Base-by-base conservation (phyloP, 1,140 invertebrate genomes). In the Brachionus paranguensis region DNA sequence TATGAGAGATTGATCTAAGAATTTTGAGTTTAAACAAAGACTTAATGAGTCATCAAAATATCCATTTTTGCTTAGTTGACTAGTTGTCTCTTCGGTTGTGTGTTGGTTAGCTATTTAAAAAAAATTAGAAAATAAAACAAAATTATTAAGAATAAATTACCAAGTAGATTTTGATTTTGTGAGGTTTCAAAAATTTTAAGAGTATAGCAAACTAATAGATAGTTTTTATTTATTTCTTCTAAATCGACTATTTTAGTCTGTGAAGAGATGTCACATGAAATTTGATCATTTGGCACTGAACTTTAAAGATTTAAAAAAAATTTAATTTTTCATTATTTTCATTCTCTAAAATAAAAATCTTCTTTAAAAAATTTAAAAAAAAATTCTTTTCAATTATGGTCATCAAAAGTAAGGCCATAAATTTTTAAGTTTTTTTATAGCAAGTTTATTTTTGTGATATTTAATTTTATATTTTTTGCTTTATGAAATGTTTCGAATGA, bases 201-300 rank as follows among this genome's bases (percentile, higher is more conserved):
- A 10, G 60, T 64, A 55, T 41, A 64, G 45, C 41, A 29, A 20
- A 79, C 60, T 20, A 55, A 14, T 4, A 79, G 29, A 43, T 55
- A 79, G 24, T 60, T 60, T 79, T 33, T 79, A 43, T 79, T 79
- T 79, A 79, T 79, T 65, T 79, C 78, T 8, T 79, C 78, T 65
- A 27, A 29, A 79, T 65, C 60, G 11, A 79, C 37, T n/a, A 79
- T 64, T 33, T 55, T 37, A 10, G 14, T 24, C 47, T 74, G 17
- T 45, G n/a, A n/a, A n/a, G n/a, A n/a, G n/a, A n/a, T n/a, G n/a
- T n/a, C n/a, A n/a, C n/a, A n/a, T n/a, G n/a, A n/a, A n/a, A 11
- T 37, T 17, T 7, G 64, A 29, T 65, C 24, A 29, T 29, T 37
- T 65, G 11, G 50, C 5, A n/a, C 17, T n/a, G 50, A 53, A 53